These are phyloP conservation scores for Meiosimyza platycephala DNA, from an alignment of 2,888 invertebrate genomes.

Conservation along the genomic window DNA sequence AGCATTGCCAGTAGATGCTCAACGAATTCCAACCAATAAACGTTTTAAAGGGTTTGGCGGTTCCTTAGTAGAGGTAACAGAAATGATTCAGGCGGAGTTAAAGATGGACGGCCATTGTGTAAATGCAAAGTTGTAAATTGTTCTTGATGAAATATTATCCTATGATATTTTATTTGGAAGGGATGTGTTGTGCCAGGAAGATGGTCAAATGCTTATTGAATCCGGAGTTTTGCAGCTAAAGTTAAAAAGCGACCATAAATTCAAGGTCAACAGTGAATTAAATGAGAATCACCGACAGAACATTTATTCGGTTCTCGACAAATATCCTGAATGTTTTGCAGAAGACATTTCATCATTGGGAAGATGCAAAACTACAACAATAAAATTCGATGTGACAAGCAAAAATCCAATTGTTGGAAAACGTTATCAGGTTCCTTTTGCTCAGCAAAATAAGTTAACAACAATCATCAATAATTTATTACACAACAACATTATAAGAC, in stretches of 20 bases:
- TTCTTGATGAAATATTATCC: constrained; percentile 36
- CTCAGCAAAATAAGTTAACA: constrained; percentile 30
- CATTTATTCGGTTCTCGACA: background rate
- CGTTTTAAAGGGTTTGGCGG: constrained; percentile 42
- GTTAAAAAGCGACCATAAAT: background rate
- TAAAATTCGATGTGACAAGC: constrained; percentile 21
- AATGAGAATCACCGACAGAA: background rate
- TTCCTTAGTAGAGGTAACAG: constrained; percentile 31
- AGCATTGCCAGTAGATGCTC: constrained; percentile 9
- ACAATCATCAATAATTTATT: constrained; percentile 35
- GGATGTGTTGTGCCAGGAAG: constrained; percentile 39
- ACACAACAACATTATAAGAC: constrained; percentile 36
- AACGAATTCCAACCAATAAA: constrained; percentile 1
- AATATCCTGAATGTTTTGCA: constrained; percentile 4
- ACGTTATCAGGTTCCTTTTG: constrained; percentile 39
- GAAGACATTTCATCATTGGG: constrained; percentile 4
- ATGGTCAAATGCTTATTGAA: constrained; percentile 34
- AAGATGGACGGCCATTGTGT: constrained; percentile 26
- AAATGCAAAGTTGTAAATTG: constrained; percentile 26
- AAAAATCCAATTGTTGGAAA: constrained; percentile 20
- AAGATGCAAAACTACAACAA: constrained; percentile 9
- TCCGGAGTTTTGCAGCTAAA: constrained; percentile 40
- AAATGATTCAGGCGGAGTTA: constrained; percentile 26
- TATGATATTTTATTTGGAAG: constrained; percentile 37
- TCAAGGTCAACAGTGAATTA: background rate